These are phyloP conservation scores for Eurystomus glaucurus DNA, from an alignment of 2,797 vertebrate species.

Conservation along the genomic window DNA sequence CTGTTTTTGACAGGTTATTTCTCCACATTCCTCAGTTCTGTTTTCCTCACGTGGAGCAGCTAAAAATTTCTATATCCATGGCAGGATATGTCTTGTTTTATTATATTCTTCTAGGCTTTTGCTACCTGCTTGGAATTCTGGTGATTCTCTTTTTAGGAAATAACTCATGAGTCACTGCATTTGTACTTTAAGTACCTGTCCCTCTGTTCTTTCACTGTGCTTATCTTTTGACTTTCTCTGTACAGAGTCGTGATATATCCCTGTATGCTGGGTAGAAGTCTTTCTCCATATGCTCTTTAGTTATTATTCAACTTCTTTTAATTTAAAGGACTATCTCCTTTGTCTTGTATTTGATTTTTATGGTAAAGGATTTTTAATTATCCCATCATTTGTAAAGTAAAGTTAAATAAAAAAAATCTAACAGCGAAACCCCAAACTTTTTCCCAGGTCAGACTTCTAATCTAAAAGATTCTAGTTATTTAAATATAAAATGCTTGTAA, in stretches of 20 bases:
- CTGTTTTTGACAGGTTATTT: background rate
- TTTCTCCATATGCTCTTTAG: background rate
- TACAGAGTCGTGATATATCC: constrained; percentile 28
- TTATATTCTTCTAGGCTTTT: background rate
- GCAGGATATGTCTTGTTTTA: background rate
- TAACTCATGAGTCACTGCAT: background rate
- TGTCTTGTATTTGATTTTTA: background rate
- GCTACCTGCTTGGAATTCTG: constrained; percentile 6
- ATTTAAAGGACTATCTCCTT: background rate
- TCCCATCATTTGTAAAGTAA: background rate
- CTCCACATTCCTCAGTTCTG: background rate
- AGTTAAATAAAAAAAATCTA: background rate
- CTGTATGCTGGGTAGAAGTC: background rate
- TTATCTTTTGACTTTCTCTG: constrained; percentile 36
- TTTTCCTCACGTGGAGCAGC: background rate
- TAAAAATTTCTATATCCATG: background rate
- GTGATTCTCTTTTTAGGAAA: constrained; percentile 2
- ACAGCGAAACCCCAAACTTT: background rate
- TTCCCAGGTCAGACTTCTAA: background rate
- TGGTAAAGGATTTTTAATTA: background rate
- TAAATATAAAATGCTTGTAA: background rate
- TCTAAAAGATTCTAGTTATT: background rate
- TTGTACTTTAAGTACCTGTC: background rate
- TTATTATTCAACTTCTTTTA: background rate
- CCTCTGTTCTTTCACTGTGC: constrained; percentile 1